Percentiles rank a stretch among this genome's conserved stretches.
Conservation (phyloP, 1,140 invertebrate species). For the Cotesia vestalis region DNA sequence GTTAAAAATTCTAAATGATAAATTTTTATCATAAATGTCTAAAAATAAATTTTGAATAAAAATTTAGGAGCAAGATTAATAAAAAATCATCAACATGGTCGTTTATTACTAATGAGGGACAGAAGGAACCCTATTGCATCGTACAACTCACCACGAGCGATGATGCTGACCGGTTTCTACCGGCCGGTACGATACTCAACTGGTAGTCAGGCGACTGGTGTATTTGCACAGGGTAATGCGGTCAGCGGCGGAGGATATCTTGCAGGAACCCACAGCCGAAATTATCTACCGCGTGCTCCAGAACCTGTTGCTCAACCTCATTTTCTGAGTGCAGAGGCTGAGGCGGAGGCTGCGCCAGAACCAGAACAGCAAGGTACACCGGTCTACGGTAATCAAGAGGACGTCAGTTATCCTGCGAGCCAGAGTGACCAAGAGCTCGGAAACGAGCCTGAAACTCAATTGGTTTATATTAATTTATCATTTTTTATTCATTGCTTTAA, state of each 20-base stretch:
- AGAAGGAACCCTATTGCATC: slow-evolving; percentile 44
- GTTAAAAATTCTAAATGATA: too few relatives aligned
- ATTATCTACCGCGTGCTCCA: slow-evolving; percentile 41
- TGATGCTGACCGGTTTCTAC: slow-evolving; percentile 61
- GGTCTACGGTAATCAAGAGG: slow-evolving; percentile 28
- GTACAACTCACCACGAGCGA: slow-evolving; percentile 51
- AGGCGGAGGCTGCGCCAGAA: slow-evolving; percentile 51
- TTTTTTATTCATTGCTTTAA: too few relatives aligned
- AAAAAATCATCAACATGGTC: slow-evolving; percentile 36
- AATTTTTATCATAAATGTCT: too few relatives aligned
- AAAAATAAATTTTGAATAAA: not conserved
- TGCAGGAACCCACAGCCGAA: slow-evolving; percentile 39
- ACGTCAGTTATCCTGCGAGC: slow-evolving; percentile 16
- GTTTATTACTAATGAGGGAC: slow-evolving; percentile 45
- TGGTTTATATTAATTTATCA: too few relatives aligned
- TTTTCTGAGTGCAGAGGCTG: slow-evolving; percentile 51
- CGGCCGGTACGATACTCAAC: slow-evolving; percentile 47
- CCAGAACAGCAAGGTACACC: slow-evolving; percentile 29
- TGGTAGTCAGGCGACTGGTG: slow-evolving; percentile 48
- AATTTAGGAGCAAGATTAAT: slow-evolving; percentile 45
- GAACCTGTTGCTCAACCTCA: slow-evolving; percentile 51
- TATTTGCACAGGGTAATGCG: slow-evolving; percentile 57
- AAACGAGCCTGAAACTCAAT: slow-evolving; percentile 31
- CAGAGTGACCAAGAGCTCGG: slow-evolving; percentile 34
- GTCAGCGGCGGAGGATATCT: slow-evolving; percentile 57